These are phyloP conservation scores for Eonycteris spelaea DNA, from an alignment of 2,113 vertebrate genomes.

Conservation along the genomic window DNA sequence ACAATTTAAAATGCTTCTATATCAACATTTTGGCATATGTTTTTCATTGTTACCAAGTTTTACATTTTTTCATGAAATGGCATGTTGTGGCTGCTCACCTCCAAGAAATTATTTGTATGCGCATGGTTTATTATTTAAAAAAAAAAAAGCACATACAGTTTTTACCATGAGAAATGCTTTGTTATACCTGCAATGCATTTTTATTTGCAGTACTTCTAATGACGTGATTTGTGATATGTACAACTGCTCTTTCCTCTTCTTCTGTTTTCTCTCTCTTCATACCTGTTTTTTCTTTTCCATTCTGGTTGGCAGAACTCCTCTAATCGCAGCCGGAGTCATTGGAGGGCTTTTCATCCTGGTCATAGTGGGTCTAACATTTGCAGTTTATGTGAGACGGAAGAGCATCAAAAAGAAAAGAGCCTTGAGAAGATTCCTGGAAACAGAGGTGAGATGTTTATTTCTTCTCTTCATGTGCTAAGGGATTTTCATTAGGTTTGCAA, in stretches of 20 bases:
- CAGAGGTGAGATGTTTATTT: slow-evolving; percentile 87
- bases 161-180: background rate
- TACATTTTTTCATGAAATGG: slow-evolving; percentile 61
- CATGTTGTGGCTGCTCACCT: slow-evolving; percentile 70
- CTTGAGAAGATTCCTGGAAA: slow-evolving; percentile 94
- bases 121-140: slow-evolving; percentile 71
- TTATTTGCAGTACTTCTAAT: slow-evolving; percentile 35
- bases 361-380: slow-evolving; percentile 92
- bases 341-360: slow-evolving; percentile 95
- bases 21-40: background rate
- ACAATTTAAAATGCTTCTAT: background rate
- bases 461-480: background rate
- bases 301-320: slow-evolving; percentile 89
- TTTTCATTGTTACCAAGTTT: background rate
- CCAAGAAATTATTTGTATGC: slow-evolving; percentile 41
- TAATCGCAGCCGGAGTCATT: slow-evolving; percentile 95
- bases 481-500: background rate
- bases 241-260: background rate
- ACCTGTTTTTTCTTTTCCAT: slow-evolving; percentile 47
- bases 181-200: background rate
- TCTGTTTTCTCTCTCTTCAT: slow-evolving; percentile 3
- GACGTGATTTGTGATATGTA: background rate
- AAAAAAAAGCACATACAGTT: background rate
- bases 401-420: slow-evolving; percentile 99
- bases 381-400: slow-evolving; percentile 92